These are phyloP conservation scores for Pipistrellus kuhlii DNA, from an alignment of 2,797 vertebrate genomes.

Conservation along the genomic window DNA sequence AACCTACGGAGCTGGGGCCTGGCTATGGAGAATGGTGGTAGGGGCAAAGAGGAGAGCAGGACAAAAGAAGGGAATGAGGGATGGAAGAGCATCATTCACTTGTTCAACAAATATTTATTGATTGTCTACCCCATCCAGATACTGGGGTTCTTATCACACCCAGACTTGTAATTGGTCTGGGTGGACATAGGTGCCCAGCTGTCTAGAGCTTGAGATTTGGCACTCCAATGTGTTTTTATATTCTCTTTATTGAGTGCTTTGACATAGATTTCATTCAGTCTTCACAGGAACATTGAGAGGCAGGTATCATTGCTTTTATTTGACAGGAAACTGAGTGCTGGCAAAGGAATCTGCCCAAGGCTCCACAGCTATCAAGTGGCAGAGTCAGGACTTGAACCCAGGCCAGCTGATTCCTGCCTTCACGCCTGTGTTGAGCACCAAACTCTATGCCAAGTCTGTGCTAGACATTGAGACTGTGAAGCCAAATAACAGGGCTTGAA, in stretches of 20 bases:
- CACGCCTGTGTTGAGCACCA: not conserved
- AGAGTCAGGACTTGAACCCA: not conserved
- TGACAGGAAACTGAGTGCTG: not conserved
- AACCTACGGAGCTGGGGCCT: conserved; percentile 74
- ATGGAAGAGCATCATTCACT: not conserved
- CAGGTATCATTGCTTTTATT: not conserved
- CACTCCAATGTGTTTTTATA: not conserved
- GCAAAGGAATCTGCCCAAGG: not conserved
- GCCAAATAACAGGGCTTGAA: not conserved
- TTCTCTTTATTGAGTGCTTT: not conserved
- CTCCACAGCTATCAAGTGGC: not conserved
- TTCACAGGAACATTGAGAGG: not conserved
- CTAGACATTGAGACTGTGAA: not conserved
- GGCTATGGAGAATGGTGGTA: not conserved
- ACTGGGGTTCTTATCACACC: not conserved
- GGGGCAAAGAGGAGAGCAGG: conserved; percentile 8
- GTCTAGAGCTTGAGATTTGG: not conserved
- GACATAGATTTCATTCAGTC: not conserved
- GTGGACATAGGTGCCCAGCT: not conserved
- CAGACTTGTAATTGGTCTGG: not conserved
- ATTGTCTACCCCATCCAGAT: not conserved
- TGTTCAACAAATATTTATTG: not conserved
- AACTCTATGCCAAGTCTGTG: not conserved
- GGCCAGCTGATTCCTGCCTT: not conserved
- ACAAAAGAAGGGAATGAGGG: not conserved